phyloP scores from a whole-genome alignment of 2,888 invertebrate genomes.

The Adela reaumurella region DNA sequence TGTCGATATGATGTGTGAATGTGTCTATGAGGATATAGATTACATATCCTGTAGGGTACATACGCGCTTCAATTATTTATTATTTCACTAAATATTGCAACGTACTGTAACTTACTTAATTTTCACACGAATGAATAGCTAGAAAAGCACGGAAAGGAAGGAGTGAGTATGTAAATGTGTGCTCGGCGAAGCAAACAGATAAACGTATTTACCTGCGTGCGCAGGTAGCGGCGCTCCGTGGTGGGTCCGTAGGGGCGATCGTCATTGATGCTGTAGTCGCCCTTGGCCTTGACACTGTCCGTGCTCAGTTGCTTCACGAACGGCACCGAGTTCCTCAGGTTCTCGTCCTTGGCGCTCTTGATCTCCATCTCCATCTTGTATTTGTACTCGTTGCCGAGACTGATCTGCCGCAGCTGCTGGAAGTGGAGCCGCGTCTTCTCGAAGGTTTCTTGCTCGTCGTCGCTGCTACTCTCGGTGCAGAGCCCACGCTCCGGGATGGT shows the following conservation, averaged over 20 bases:
- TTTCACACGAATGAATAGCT: too few species aligned
- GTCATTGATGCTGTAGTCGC: slow-evolving; percentile 38
- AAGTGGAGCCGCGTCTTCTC: slow-evolving; percentile 57
- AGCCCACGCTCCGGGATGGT: slow-evolving; percentile 34
- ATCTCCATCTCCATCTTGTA: slow-evolving; percentile 64
- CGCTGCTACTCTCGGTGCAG: slow-evolving; percentile 45
- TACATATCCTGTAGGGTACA: too few species aligned
- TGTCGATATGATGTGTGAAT: too few species aligned
- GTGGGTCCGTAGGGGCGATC: slow-evolving; percentile 48
- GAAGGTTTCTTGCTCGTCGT: slow-evolving; percentile 53
- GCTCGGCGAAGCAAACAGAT: too few species aligned
- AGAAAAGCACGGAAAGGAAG: too few species aligned
- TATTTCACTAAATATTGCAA: too few species aligned
- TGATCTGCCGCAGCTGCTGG: slow-evolving; percentile 60
- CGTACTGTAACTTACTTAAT: too few species aligned
- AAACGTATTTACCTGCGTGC: slow-evolving; percentile 47
- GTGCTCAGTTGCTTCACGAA: slow-evolving; percentile 59
- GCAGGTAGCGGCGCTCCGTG: slow-evolving; percentile 48
- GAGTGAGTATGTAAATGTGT: too few species aligned
- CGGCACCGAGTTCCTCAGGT: slow-evolving; percentile 57
- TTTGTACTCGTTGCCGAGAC: slow-evolving; percentile 61
- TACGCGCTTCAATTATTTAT: too few species aligned
- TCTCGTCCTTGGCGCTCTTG: slow-evolving; percentile 57
- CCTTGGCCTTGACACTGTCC: slow-evolving; percentile 55
- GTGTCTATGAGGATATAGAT: too few species aligned